Evolutionary conservation across 1,140 invertebrate species (phyloP), one percentile per base, ranked within the genome.

Genomic region (Leguminivora glycinivorella): DNA sequence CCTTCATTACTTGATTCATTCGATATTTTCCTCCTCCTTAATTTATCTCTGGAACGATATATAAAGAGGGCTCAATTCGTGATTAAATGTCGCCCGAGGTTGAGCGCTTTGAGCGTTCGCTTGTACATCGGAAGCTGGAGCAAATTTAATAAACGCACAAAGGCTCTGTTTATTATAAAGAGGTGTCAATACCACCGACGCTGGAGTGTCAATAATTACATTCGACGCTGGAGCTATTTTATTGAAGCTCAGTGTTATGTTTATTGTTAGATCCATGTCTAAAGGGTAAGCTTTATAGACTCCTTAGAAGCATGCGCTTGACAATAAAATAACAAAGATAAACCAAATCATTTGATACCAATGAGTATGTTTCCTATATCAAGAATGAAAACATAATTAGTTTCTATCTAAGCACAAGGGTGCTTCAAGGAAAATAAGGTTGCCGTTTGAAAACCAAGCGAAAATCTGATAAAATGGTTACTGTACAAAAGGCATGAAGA

Each of bases 1-100:
- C 58, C 58, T 63, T 63, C 58, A 63, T 63, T 63, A 63, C 58
- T 63, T 63, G 58, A 63, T 63, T 63, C 24, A 63, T 63, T 63
- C 58, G 56, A 58, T 58, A 63, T 63, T 63, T 63, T 63, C 58
- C 58, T 63, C 25, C 26, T 29, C 58, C 58, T 52, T 63, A 29
- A 63, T 63, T 63, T 63, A 14, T 63, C 58, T 63, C 56, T 10
- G 25, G 56, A 58, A 58, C 25, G 25, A 63, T 63, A 63, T 63
- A 31, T 63, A 63, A 63, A 63, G 58, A 63, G 29, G 58, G 14
- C 58, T 63, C 58, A 63, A 63, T 17, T 9, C 58, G 58, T 63
- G 58, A 63, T 63, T 63, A 63, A 63, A 63, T 63, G 58, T 63
- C 58, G 58, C 25, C 25, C 25, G 17, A 34, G 58, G 25, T 29